Evolutionary conservation across 2,797 vertebrate species (phyloP), one percentile per base, ranked within the genome.

Genomic region (Agapornis canus): DNA sequence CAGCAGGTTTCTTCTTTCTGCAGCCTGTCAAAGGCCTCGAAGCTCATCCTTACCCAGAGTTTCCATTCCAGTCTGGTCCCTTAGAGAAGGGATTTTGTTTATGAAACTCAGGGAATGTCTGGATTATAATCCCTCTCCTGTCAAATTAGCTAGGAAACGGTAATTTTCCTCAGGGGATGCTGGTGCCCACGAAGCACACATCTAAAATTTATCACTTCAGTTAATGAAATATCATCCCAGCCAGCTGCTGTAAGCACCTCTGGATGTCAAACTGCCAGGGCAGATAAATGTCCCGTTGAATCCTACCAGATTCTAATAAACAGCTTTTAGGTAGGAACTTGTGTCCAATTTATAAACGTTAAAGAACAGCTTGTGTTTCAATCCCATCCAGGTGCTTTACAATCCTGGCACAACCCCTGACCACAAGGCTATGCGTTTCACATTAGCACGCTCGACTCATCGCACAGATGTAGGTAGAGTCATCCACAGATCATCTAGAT

Each of bases 81-180:
- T 95, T 10, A 52, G 71, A 95, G 82, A 60, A 94, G 70, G 39
- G 70, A 71, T 91, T 92, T 90, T 83, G 90, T 81, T 95, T 94
- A 86, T 32, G 89, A 91, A 93, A 90, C 35, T 32, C 18, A 1
- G 65, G 31, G 72, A 79, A 94, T n/a, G 92, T 81, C 92, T 91
- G 95, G 88, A 95, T 96, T 93, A 95, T 95, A 96, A 97, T 95
- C 89, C 52, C 69, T 92, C 85, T 78, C 69, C 89, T 79, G 89
- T 69, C 57, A 68, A 90, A 87, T 86, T 82, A 87, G 75, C 66
- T 85, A 79, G 88, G 90, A 89, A 95, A 75, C 0, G 7, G 78
- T 64, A 84, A 90, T 81, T 92, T 63, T 95, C 83, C 90, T 86
- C n/a, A 5, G 42, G 91, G 80, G 89, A 82, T 27, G 17, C 17